Conservation (phyloP, 2,113 vertebrate genomes). For the Sorex fumeus region DNA sequence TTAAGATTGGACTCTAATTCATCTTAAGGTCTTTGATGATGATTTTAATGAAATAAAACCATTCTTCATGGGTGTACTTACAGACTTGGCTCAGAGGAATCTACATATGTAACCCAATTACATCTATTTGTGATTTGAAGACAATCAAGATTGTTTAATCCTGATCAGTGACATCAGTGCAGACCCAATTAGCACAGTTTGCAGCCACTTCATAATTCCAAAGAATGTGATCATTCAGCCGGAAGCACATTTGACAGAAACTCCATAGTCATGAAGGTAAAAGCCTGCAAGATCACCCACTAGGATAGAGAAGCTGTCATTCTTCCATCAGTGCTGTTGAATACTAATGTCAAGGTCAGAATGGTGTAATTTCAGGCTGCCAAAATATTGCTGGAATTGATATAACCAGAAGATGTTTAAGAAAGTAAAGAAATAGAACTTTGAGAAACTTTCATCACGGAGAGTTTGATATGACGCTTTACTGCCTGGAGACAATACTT, state of each 20-base stretch:
- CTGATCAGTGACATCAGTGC: slow-evolving; percentile 86
- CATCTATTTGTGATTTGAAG: slow-evolving; percentile 80
- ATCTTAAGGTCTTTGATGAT: slow-evolving; percentile 58
- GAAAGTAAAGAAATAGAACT: slow-evolving; percentile 84
- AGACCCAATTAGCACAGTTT: slow-evolving; percentile 89
- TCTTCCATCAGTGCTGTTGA: slow-evolving; percentile 88
- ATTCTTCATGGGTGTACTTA: slow-evolving; percentile 40
- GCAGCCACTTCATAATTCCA: slow-evolving; percentile 90
- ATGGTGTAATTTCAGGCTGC: slow-evolving; percentile 90
- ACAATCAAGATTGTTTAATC: slow-evolving; percentile 86
- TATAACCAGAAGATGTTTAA: slow-evolving; percentile 83
- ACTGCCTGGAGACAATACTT: slow-evolving; percentile 41
- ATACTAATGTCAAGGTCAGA: slow-evolving; percentile 92
- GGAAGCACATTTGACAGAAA: slow-evolving; percentile 91
- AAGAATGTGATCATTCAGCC: slow-evolving; percentile 89
- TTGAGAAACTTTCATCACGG: slow-evolving; percentile 75
- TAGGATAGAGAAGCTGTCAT: slow-evolving; percentile 90
- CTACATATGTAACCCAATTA: slow-evolving; percentile 68
- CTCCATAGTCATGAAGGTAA: slow-evolving; percentile 90
- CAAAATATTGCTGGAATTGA: slow-evolving; percentile 89
- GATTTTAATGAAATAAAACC: slow-evolving; percentile 68
- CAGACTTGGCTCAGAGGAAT: slow-evolving; percentile 66
- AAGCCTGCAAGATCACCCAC: slow-evolving; percentile 89
- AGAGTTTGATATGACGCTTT: slow-evolving; percentile 64
- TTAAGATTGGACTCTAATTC: slow-evolving; percentile 54